phyloP scores from a whole-genome alignment of 2,113 vertebrate species.

The Sylvietta virens region DNA sequence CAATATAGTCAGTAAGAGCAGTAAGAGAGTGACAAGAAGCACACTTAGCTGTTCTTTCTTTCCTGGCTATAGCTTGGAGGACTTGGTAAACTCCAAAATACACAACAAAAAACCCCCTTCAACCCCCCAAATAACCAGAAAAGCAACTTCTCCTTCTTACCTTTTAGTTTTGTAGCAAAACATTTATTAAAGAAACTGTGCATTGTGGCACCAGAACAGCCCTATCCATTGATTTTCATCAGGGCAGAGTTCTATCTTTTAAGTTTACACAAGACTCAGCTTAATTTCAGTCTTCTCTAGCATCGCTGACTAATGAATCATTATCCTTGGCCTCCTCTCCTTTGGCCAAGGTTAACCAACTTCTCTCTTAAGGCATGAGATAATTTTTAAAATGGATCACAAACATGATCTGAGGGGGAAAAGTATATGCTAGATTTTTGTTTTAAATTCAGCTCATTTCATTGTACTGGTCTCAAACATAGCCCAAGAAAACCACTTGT shows the following conservation, averaged over 20 bases:
- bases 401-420: not conserved
- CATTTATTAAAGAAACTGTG: not conserved
- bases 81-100: not conserved
- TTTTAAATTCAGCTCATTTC: not conserved
- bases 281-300: not conserved
- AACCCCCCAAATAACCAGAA: not conserved
- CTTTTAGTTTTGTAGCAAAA: not conserved
- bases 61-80: not conserved
- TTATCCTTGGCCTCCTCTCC: not conserved
- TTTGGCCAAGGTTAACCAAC: not conserved
- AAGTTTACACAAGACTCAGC: not conserved
- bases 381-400: not conserved
- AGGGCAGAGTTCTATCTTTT: not conserved
- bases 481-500: not conserved
- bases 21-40: not conserved
- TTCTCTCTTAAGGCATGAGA: not conserved
- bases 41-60: not conserved
- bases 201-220: not conserved
- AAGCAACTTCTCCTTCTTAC: not conserved
- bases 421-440: not conserved
- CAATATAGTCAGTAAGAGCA: not conserved
- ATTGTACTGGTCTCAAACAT: not conserved
- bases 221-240: not conserved
- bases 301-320: not conserved
- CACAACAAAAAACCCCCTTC: not conserved